These are phyloP conservation scores for Choloepus didactylus DNA, from an alignment of 2,797 vertebrate species.

Conservation along the genomic window DNA sequence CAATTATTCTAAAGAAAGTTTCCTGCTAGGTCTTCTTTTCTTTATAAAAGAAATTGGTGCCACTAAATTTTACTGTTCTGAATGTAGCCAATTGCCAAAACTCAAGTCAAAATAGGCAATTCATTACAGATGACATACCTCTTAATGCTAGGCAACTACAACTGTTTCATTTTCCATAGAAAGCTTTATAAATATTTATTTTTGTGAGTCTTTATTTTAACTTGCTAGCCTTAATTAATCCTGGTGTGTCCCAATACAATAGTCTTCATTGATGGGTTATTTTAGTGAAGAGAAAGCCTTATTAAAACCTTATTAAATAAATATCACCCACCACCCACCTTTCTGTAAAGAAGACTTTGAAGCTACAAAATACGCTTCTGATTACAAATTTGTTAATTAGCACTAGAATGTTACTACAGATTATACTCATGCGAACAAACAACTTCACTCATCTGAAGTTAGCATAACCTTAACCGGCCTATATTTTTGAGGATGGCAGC, in stretches of 20 bases:
- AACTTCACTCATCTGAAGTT: not conserved
- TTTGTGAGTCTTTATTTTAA: not conserved
- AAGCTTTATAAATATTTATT: slow-evolving; percentile 26
- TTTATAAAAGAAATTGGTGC: slow-evolving; percentile 54
- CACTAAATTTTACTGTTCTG: slow-evolving; percentile 11
- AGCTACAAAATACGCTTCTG: not conserved
- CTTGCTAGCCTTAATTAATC: not conserved
- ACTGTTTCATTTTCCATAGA: not conserved
- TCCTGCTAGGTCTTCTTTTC: slow-evolving; percentile 34
- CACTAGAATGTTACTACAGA: not conserved
- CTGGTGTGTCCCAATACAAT: not conserved
- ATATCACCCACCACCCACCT: not conserved
- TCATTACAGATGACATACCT: not conserved
- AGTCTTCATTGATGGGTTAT: not conserved
- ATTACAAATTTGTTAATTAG: not conserved
- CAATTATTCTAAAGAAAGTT: slow-evolving; percentile 22
- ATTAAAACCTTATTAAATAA: not conserved
- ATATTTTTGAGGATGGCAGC: not conserved
- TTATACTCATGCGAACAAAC: not conserved
- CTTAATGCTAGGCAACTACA: slow-evolving; percentile 48
- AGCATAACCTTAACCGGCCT: not conserved
- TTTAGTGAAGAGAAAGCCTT: slow-evolving; percentile 28
- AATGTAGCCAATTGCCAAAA: slow-evolving; percentile 13
- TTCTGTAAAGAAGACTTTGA: not conserved
- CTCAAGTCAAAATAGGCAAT: slow-evolving; percentile 42